Conservation (phyloP, 2,888 invertebrate genomes). For the Invenusta paracnida region DNA sequence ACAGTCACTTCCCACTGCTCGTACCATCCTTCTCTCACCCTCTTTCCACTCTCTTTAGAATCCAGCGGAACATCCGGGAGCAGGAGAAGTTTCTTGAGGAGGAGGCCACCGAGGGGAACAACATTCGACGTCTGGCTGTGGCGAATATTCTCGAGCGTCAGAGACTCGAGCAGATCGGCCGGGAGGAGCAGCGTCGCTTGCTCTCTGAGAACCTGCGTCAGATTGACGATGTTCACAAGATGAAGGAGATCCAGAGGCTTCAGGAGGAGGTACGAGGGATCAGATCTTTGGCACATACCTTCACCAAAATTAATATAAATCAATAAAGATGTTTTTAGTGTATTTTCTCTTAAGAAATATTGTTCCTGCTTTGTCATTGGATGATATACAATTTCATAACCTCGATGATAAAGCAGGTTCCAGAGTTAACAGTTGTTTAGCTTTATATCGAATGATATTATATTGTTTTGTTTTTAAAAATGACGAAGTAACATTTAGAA, state of each 20-base stretch:
- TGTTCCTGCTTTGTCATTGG: no score
- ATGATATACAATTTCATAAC: no score
- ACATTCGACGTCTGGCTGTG: conserved; percentile 54
- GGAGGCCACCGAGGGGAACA: conserved; percentile 54
- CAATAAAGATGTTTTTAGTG: conserved; percentile 31
- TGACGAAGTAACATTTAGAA: no score
- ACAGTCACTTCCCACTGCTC: no score
- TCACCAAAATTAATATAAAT: conserved; percentile 35
- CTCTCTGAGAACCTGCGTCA: conserved; percentile 53
- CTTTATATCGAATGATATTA: no score
- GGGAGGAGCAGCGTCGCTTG: conserved; percentile 52
- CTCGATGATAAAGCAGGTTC: no score
- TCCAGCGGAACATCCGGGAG: conserved; percentile 50
- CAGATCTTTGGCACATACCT: conserved; percentile 35
- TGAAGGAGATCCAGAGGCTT: conserved; percentile 52
- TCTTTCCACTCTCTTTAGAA: conserved; percentile 41
- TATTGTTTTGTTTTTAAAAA: no score
- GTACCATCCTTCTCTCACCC: no score
- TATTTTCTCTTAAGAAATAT: no score
- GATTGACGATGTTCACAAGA: conserved; percentile 53
- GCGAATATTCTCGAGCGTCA: conserved; percentile 55
- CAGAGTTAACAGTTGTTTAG: no score
- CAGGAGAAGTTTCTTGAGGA: conserved; percentile 48
- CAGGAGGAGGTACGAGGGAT: conserved; percentile 53
- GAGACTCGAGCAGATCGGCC: conserved; percentile 52